phyloP scores from a whole-genome alignment of 2,888 invertebrate species.

The Volucella inflata region DNA sequence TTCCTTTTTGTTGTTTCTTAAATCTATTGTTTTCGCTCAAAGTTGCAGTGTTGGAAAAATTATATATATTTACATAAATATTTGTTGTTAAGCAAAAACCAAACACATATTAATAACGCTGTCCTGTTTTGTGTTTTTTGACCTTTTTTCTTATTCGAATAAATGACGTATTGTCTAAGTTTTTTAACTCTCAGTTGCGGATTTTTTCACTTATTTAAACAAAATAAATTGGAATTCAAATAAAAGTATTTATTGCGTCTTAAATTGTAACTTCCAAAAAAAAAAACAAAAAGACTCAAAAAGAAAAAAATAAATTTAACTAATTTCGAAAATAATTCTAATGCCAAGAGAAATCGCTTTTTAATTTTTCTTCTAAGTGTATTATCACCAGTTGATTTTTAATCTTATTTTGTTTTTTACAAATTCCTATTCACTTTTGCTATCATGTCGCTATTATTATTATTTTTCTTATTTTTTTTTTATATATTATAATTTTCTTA shows the following conservation, averaged over 20 bases:
- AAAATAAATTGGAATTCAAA: slow-evolving; percentile 26
- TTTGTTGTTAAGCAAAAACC: slow-evolving; percentile 17
- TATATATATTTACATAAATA: slow-evolving; percentile 50
- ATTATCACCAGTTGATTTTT: slow-evolving; percentile 50
- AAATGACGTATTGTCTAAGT: slow-evolving; percentile 60
- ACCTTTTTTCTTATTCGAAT: slow-evolving; percentile 34
- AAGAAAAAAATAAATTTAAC: slow-evolving; percentile 14
- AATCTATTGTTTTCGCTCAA: slow-evolving; percentile 56
- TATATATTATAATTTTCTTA: slow-evolving; percentile 72
- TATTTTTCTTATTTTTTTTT: slow-evolving; percentile 77
- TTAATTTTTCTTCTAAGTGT: slow-evolving; percentile 55
- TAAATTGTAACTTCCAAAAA: slow-evolving; percentile 68
- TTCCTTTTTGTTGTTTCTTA: slow-evolving; percentile 12
- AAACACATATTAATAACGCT: slow-evolving; percentile 52
- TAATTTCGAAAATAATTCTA: slow-evolving; percentile 35
- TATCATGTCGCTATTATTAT: slow-evolving; percentile 63
- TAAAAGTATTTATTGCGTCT: slow-evolving; percentile 65
- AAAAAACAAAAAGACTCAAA: slow-evolving; percentile 22
- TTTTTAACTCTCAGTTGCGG: slow-evolving; percentile 70
- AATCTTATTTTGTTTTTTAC: slow-evolving; percentile 14
- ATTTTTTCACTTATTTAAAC: slow-evolving; percentile 43
- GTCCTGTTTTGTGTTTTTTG: slow-evolving; percentile 45
- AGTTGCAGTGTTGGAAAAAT: slow-evolving; percentile 62
- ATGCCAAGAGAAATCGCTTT: slow-evolving; percentile 61
- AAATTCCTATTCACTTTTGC: slow-evolving; percentile 24